These are phyloP conservation scores for Macaca fascicularis DNA, from an alignment of 2,113 vertebrate species.

Conservation along the genomic window T2T-MFA8v1.1 NC_088395.1:10772001-10772500, in stretches of 20 bases:
- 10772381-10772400: not conserved
- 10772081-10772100: not conserved
- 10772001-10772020: not conserved
- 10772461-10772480: constrained; percentile 20
- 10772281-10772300: not conserved
- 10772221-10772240: not conserved
- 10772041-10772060: not conserved
- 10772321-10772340: constrained; percentile 31
- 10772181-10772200: not conserved
- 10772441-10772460: not conserved
- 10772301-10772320: not conserved
- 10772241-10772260: constrained; percentile 28
- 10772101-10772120: constrained; percentile 12
- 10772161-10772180: not conserved
- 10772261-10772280: not conserved
- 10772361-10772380: not conserved
- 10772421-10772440: not conserved
- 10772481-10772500: constrained; percentile 15
- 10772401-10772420: constrained; percentile 9
- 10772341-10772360: not conserved
- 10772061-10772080: not conserved
- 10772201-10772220: not conserved
- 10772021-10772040: not conserved
- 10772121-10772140: not conserved
- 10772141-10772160: not conserved